These are phyloP conservation scores for Apocheima hispidaria DNA, from an alignment of 2,888 invertebrate species.

Conservation along the genomic window DNA sequence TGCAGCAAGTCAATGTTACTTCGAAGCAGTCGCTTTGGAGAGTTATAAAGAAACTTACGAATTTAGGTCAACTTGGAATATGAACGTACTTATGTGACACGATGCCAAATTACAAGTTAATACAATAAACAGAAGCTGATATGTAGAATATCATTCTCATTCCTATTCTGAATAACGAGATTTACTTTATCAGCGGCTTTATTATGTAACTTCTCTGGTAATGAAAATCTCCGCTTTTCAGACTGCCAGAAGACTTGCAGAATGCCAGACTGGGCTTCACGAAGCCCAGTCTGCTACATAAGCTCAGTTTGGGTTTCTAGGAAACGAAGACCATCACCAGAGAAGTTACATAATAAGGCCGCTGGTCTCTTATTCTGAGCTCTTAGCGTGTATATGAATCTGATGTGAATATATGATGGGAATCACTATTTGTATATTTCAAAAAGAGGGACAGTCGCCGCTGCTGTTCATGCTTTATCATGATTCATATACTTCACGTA, in stretches of 20 bases:
- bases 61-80: not conserved
- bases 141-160: slow-evolving; percentile 8
- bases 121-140: not conserved
- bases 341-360: too few relatives aligned
- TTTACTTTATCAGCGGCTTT: not conserved
- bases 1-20: not conserved
- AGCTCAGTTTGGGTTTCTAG: too few relatives aligned
- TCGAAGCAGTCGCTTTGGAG: not conserved
- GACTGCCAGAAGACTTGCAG: too few relatives aligned
- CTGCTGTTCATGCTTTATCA: slow-evolving; percentile 13
- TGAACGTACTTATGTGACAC: not conserved
- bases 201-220: too few relatives aligned
- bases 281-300: too few relatives aligned
- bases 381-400: slow-evolving; percentile 11
- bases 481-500: slow-evolving; percentile 19
- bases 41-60: not conserved
- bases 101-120: not conserved
- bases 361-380: slow-evolving; percentile 7
- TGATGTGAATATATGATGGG: slow-evolving; percentile 17
- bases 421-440: slow-evolving; percentile 12
- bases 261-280: too few relatives aligned
- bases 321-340: too few relatives aligned
- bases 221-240: too few relatives aligned
- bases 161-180: slow-evolving; percentile 15
- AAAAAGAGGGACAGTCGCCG: slow-evolving; percentile 5